Base-by-base conservation (phyloP, 2,113 vertebrate genomes). In the Mungos mungo region DNA sequence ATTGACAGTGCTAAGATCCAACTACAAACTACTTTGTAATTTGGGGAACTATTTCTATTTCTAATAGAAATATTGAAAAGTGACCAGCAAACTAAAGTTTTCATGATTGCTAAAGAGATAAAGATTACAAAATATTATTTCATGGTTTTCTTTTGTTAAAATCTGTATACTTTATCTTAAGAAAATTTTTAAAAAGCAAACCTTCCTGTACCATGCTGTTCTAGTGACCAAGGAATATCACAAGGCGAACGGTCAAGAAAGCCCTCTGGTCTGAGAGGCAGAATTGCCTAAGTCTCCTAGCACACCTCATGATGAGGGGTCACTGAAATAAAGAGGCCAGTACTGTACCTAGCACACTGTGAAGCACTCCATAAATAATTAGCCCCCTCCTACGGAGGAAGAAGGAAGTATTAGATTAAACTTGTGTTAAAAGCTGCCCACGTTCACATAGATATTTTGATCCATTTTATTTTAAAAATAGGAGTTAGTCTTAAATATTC, bases 401-500 rank as follows among this genome's bases (percentile, higher is more conserved):
- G 54, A 38, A 66, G 89, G 88, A 82, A 31, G 18, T 66, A 7
- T 33, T 52, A 74, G 33, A 31, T 86, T 63, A 80, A 12, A 93
- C 38, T 71, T 72, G 35, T 18, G 7, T 77, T 41, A 83, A 92
- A 68, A 68, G 52, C 19, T 72, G 4, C 7, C 65, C 38, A 35
- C 57, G 18, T 77, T 6, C 23, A 54, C 50, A 33, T 23, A 52
- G 38, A 50, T n/a, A 90, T 81, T 71, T 90, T 69, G 7, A 83
- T 88, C 82, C 76, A 60, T 74, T 90, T 81, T 16, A 35, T 86
- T 90, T 93, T 69, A 15, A 54, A 91, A 90, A 69, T 69, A 91
- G 45, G 29, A n/a, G 19, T 72, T 93, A 41, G 35, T 74, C 85
- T 95, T 60, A 85, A 95, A 68, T 38, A n/a, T 65, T 57, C 7